Evolutionary conservation across 2,113 vertebrate species (phyloP).

Genomic region (Xiphophorus hellerii): DNA sequence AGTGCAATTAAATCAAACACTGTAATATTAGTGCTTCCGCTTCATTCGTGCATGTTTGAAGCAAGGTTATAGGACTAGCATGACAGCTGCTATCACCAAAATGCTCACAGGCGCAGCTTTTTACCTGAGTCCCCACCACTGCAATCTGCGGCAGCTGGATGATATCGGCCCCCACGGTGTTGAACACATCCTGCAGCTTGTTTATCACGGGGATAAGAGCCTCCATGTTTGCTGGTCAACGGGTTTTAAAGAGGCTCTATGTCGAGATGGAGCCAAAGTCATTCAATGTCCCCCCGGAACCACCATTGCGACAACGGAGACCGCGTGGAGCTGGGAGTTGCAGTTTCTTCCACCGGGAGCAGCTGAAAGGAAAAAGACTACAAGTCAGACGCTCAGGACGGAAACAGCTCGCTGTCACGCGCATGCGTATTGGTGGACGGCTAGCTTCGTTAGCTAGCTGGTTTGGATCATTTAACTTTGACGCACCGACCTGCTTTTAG

Average conservation of each 20-base stretch:
- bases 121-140: constrained; percentile 97
- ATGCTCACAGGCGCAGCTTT: constrained; percentile 20
- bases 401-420: constrained; percentile 10
- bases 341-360: constrained; percentile 37
- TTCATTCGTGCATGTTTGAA: neutral
- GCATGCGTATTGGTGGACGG: constrained; percentile 42
- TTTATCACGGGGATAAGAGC: constrained; percentile 97
- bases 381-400: rapidly evolving
- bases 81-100: constrained; percentile 17
- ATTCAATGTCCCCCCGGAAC: constrained; percentile 81
- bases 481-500: neutral
- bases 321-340: constrained; percentile 58
- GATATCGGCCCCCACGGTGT: constrained; percentile 95
- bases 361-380: constrained; percentile 43
- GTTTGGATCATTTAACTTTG: neutral
- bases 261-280: constrained; percentile 80
- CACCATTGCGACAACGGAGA: constrained; percentile 74
- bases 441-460: constrained; percentile 11
- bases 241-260: constrained; percentile 29
- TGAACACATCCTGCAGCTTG: constrained; percentile 98
- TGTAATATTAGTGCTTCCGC: neutral
- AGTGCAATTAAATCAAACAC: neutral
- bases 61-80: constrained; percentile 43
- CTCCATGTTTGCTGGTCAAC: constrained; percentile 82
- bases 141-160: constrained; percentile 98